These are phyloP conservation scores for fruit fly (Drosophila melanogaster) DNA, from an alignment of 1,140 invertebrate genomes.

Conservation along the genomic window Release_6_plus_ISO1_MT NC_004354.4:2880501-2881000, in stretches of 20 bases:
- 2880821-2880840: background rate
- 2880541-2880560: constrained; percentile 52
- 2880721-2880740: constrained; percentile 36
- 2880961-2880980: background rate
- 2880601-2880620: background rate
- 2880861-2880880: background rate
- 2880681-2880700: constrained; percentile 76
- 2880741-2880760: constrained; percentile 79
- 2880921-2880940: too few relatives aligned
- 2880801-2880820: background rate
- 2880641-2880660: constrained; percentile 76
- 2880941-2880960: too few relatives aligned
- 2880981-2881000: constrained; percentile 20
- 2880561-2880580: constrained; percentile 58
- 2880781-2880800: constrained; percentile 9
- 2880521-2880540: constrained; percentile 44
- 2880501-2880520: constrained; percentile 34
- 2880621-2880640: constrained; percentile 5
- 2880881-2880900: too few relatives aligned
- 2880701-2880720: constrained; percentile 47
- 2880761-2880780: constrained; percentile 55
- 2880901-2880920: too few relatives aligned
- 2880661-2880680: constrained; percentile 82
- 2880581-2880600: constrained; percentile 14
- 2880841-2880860: background rate